Percentiles rank a stretch among this genome's conserved stretches.
These are phyloP conservation scores for Mnemiopsis leidyi DNA, from an alignment of 37 sponge, comb jelly and placozoan genomes.

Conservation along the genomic window DNA sequence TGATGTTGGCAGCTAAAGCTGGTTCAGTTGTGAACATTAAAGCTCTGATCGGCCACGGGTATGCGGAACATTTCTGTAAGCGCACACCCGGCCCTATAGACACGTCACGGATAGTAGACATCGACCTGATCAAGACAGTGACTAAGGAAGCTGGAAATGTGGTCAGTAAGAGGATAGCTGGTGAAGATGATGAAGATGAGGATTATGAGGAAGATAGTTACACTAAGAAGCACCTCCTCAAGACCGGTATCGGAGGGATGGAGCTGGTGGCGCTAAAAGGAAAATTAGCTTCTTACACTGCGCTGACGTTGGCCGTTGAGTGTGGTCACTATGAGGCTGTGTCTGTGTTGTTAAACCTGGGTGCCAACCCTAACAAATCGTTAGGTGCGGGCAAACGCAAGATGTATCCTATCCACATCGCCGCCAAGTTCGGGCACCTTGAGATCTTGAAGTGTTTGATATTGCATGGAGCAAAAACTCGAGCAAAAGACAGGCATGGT, in stretches of 20 bases:
- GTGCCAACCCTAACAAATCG: slow-evolving; percentile 49
- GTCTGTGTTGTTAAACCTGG: not conserved
- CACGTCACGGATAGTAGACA: slow-evolving; percentile 1
- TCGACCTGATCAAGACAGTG: slow-evolving; percentile 19
- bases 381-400: not conserved
- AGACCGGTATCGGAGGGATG: slow-evolving; percentile 4
- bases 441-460: slow-evolving; percentile 21
- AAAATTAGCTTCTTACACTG: not conserved
- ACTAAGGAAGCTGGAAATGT: not conserved
- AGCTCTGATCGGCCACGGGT: slow-evolving; percentile 21
- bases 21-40: slow-evolving; percentile 59
- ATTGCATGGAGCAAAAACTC: slow-evolving; percentile 12
- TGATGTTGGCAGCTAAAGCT: not conserved
- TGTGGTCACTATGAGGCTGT: slow-evolving; percentile 44
- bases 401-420: slow-evolving; percentile 46
- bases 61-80: slow-evolving; percentile 32
- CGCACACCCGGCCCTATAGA: not conserved
- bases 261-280: slow-evolving; percentile 23
- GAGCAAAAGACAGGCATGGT: slow-evolving; percentile 52
- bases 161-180: not conserved
- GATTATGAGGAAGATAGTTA: not conserved
- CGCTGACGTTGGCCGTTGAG: slow-evolving; percentile 28
- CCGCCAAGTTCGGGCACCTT: slow-evolving; percentile 14
- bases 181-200: not conserved
- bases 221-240: not conserved